Evolutionary conservation across 92 coral and sea anemone genomes (phyloP).

Genomic region (Meandrina meandrites): DNA sequence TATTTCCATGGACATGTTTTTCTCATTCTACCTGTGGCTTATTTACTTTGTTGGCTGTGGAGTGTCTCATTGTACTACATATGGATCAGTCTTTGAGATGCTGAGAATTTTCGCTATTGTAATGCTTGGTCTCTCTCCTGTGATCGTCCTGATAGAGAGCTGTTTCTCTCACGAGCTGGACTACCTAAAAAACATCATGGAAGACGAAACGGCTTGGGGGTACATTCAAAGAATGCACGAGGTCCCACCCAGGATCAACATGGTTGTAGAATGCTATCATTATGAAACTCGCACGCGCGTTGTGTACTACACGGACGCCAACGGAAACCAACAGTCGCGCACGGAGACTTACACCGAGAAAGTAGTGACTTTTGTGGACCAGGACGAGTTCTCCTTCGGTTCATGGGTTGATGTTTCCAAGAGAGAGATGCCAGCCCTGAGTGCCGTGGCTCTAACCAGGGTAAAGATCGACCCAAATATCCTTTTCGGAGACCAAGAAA

Average conservation of each 20-base stretch:
- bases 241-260: conserved; percentile 59
- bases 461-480: conserved; percentile 61
- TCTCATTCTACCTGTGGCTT: conserved; percentile 75
- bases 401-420: conserved; percentile 74
- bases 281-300: conserved; percentile 65
- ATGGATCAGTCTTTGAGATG: conserved; percentile 51
- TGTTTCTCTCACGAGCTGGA: conserved; percentile 65
- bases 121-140: conserved; percentile 52
- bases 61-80: conserved; percentile 49
- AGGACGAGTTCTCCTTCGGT: conserved; percentile 60
- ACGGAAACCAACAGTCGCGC: conserved; percentile 69
- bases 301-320: conserved; percentile 70
- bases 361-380: conserved; percentile 64
- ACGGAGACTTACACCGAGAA: conserved; percentile 65
- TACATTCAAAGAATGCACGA: conserved; percentile 65
- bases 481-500: conserved; percentile 77
- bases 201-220: conserved; percentile 72
- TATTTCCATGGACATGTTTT: conserved; percentile 62
- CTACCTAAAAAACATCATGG: conserved; percentile 68
- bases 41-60: conserved; percentile 59
- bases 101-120: conserved; percentile 62
- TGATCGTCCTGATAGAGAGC: conserved; percentile 68
- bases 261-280: conserved; percentile 83
- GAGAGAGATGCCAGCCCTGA: conserved; percentile 71
- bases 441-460: conserved; percentile 61